These are phyloP conservation scores for Lutjanus campechanus DNA, from an alignment of 2,797 vertebrate genomes.

Conservation along the genomic window DNA sequence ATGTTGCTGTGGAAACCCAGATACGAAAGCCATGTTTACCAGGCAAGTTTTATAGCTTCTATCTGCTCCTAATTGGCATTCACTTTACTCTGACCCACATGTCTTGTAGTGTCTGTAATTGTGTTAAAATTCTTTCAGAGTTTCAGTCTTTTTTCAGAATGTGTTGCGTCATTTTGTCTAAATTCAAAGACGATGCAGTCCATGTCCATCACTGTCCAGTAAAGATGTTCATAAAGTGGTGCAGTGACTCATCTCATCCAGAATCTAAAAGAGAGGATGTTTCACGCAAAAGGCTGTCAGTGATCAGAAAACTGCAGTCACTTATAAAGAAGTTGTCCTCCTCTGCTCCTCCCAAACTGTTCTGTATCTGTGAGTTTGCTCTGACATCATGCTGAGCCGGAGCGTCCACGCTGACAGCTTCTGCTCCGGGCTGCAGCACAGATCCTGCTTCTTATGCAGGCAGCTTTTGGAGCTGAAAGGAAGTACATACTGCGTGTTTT, in stretches of 20 bases:
- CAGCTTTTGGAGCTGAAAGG: constrained; percentile 8
- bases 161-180: not conserved
- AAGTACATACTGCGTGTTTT: not conserved
- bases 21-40: not conserved
- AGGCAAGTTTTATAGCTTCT: not conserved
- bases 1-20: not conserved
- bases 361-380: constrained; percentile 32
- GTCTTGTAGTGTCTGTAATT: not conserved
- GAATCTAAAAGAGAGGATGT: constrained; percentile 5
- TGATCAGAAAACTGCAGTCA: constrained; percentile 32
- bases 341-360: constrained; percentile 14
- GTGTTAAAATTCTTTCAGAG: not conserved
- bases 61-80: not conserved
- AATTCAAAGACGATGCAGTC: not conserved
- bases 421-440: constrained; percentile 16
- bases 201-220: not conserved
- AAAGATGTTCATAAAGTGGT: not conserved
- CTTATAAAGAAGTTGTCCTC: constrained; percentile 19
- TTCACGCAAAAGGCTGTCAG: constrained; percentile 18
- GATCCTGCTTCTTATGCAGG: constrained; percentile 9
- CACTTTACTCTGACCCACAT: not conserved
- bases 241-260: constrained; percentile 7
- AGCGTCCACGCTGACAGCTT: constrained; percentile 11
- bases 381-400: constrained; percentile 28
- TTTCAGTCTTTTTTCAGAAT: not conserved